Base-by-base conservation (phyloP, 2,797 vertebrate genomes). In the Poecile montanus region DNA sequence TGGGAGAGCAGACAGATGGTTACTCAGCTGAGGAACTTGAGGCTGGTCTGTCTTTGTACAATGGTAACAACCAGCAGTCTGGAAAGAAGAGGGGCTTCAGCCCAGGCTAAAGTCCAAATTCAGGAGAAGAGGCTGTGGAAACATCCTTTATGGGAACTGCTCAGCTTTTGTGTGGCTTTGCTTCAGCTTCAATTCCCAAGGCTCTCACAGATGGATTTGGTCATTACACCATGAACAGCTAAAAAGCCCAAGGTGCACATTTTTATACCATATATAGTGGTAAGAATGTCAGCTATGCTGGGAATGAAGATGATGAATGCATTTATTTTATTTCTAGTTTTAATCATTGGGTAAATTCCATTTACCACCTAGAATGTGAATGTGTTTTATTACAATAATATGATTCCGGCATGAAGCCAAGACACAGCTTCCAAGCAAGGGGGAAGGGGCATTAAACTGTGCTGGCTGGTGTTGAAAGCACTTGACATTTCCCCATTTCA, bases 401-500 rank as follows among this genome's bases (percentile, higher is more conserved):
- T 22, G 74, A 57, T 79, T 73, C 48, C 0, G 67, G 94, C 93
- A 71, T 0, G 44, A 85, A 95, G 80, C 92, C 96, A 92, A 84
- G 73, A 30, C 47, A 79, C 65, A 67, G 62, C 81, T 91, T 65
- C 60, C 93, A 92, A 77, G 89, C 56, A 63, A 92, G 62, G 72
- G 63, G 87, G 92, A 91, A 44, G 70, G 73, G 50, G n/a, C 60
- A 93, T 48, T 94, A 91, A 93, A 94, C 89, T 13, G 5, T 53
- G 47, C 88, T 92, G 79, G 82, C 81, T 89, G 66, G 67, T 76
- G 47, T 42, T 85, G 89, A 88, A 93, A 94, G 87, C 86, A 87
- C 57, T 96, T 94, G 89, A 95, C 95, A 85, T 93, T 84, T 94
- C 89, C 94, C 93, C 85, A 95, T 95, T 96, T 97, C 87, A 95